These are phyloP conservation scores for Pseudomyrmex pallidus DNA, from an alignment of 1,140 invertebrate genomes.

Conservation along the genomic window DNA sequence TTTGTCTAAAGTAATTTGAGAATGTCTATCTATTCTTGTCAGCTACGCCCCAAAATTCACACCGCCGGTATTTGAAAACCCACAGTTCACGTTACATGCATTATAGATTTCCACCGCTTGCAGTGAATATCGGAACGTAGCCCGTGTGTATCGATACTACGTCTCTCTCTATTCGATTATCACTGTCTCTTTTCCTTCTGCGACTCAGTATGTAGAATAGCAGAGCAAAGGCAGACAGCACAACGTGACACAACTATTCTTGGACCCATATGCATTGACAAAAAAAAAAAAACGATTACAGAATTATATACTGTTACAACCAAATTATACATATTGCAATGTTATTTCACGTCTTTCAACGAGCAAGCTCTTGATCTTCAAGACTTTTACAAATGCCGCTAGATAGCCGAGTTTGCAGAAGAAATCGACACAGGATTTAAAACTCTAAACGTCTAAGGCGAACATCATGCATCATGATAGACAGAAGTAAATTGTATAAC, in stretches of 20 bases:
- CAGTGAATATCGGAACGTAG: too few species aligned
- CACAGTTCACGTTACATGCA: too few species aligned
- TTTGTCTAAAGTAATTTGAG: not conserved
- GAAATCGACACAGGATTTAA: slow-evolving; percentile 78
- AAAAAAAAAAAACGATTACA: slow-evolving; percentile 29
- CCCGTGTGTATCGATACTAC: not conserved
- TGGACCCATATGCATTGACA: slow-evolving; percentile 83
- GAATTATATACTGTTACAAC: slow-evolving; percentile 33
- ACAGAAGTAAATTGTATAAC: slow-evolving; percentile 8
- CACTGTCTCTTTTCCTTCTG: slow-evolving; percentile 81
- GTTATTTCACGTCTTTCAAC: slow-evolving; percentile 28
- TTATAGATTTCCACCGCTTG: too few species aligned
- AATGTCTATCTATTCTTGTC: not conserved
- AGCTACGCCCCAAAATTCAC: too few species aligned
- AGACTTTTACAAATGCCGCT: slow-evolving; percentile 50
- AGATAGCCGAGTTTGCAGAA: slow-evolving; percentile 79
- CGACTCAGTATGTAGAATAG: slow-evolving; percentile 74
- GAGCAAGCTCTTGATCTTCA: slow-evolving; percentile 49
- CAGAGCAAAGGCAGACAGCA: slow-evolving; percentile 75
- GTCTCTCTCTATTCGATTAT: slow-evolving; percentile 61
- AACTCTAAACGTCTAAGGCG: slow-evolving; percentile 45
- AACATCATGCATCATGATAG: slow-evolving; percentile 62
- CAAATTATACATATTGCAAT: slow-evolving; percentile 12
- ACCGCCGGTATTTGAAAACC: too few species aligned
- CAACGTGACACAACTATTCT: slow-evolving; percentile 81